Percentiles rank a stretch among this genome's conserved stretches.
Conservation (phyloP, 2,888 invertebrate genomes). For the Malthinus flaveolus region DNA sequence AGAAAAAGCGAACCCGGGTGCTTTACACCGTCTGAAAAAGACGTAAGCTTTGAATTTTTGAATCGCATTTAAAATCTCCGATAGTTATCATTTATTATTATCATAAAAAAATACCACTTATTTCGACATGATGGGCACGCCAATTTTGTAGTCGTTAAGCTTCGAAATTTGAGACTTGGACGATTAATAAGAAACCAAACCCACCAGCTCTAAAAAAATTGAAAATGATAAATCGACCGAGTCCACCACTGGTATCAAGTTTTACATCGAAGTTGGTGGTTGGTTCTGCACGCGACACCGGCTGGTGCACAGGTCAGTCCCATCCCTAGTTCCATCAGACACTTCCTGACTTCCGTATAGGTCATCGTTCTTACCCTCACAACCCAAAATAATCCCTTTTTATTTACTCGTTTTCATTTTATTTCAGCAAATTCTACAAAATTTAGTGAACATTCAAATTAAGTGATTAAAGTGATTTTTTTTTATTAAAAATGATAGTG, state of each 20-base stretch:
- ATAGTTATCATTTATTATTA: no score
- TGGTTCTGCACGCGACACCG: constrained; percentile 48
- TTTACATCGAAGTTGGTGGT: constrained; percentile 39
- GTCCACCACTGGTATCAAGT: constrained; percentile 38
- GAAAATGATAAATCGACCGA: not conserved
- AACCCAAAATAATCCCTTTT: constrained; percentile 1
- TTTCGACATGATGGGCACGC: no score
- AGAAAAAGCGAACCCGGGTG: no score
- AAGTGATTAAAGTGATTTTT: not conserved
- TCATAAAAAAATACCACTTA: no score
- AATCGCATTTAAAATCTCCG: no score
- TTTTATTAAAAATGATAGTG: not conserved
- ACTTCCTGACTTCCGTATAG: constrained; percentile 49
- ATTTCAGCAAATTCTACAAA: not conserved
- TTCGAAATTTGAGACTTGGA: not conserved
- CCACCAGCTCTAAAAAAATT: not conserved
- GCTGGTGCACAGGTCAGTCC: constrained; percentile 50
- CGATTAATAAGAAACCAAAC: not conserved
- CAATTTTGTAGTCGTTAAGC: no score
- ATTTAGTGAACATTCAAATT: not conserved
- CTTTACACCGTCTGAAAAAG: no score
- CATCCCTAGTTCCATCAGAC: constrained; percentile 42
- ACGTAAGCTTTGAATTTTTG: no score
- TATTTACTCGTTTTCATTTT: not conserved
- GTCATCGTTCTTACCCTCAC: constrained; percentile 43